These are phyloP conservation scores for Gnathonemus echidnorhynchus DNA, from an alignment of 2,113 vertebrate species.

Conservation along the genomic window DNA sequence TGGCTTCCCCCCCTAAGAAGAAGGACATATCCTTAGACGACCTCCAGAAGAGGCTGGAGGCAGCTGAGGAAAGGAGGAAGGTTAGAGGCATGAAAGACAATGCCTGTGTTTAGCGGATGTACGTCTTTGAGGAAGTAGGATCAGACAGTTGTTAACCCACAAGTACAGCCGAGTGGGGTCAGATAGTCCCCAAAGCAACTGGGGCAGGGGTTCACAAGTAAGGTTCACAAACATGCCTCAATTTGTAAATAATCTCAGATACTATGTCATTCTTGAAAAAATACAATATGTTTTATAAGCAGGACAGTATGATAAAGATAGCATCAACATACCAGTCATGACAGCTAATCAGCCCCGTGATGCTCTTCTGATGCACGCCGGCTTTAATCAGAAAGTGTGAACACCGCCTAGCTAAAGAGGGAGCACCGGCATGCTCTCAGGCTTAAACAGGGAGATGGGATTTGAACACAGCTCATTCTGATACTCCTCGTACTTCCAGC, in stretches of 20 bases:
- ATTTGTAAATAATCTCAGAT: background rate
- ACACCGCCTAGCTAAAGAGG: background rate
- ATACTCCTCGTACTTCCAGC: background rate
- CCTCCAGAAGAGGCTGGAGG: constrained; percentile 79
- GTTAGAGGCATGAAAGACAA: constrained; percentile 43
- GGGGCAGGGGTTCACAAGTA: background rate
- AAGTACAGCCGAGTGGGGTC: background rate
- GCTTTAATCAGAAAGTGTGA: background rate
- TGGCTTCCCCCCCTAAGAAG: constrained; percentile 75
- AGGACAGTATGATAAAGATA: background rate
- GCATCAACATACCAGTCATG: no score
- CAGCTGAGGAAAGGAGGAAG: constrained; percentile 79
- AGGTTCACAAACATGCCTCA: background rate
- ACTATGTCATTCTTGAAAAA: background rate
- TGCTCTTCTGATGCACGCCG: background rate
- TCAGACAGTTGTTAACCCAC: background rate
- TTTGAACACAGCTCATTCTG: background rate
- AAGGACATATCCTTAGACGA: constrained; percentile 80
- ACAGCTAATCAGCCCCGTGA: background rate
- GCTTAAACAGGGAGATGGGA: background rate
- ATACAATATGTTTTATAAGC: background rate
- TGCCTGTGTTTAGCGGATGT: background rate
- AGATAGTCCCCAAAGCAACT: background rate
- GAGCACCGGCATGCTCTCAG: background rate
- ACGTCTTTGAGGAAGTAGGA: background rate